A percentile compares a stretch with the other conserved stretches of the same genome.
Evolutionary conservation across 2,797 vertebrate genomes (phyloP).

Genomic region (Periparus ater): DNA sequence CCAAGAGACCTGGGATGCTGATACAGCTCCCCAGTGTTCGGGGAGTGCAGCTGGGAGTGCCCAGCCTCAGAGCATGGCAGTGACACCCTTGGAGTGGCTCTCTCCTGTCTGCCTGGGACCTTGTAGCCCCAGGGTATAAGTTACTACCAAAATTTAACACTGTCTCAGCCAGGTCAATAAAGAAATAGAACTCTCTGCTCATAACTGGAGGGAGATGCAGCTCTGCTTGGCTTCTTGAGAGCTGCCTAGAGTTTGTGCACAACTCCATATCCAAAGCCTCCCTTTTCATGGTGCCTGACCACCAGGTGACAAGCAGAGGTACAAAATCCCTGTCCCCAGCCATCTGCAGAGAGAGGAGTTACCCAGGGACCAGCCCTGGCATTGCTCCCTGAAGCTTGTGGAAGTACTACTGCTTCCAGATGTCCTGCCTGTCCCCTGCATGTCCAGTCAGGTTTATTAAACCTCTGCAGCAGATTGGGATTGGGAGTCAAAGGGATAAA

Average conservation of each 20-base stretch:
- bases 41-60: not conserved
- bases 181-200: not conserved
- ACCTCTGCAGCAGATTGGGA: conserved; percentile 2
- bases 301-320: conserved; percentile 16
- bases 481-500: conserved; percentile 9
- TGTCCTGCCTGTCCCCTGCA: not conserved
- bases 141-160: not conserved
- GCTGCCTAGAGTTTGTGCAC: not conserved
- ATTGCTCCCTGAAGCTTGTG: not conserved
- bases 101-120: not conserved
- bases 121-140: not conserved
- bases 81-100: not conserved
- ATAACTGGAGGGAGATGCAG: accelerated
- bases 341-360: not conserved
- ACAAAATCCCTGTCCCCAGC: not conserved
- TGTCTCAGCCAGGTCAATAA: not conserved
- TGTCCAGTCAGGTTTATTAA: not conserved
- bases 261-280: not conserved
- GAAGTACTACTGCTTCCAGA: not conserved
- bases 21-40: not conserved
- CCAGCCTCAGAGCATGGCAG: not conserved
- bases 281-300: not conserved
- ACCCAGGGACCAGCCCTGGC: not conserved
- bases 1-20: not conserved
- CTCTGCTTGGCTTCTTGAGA: not conserved